Conservation (phyloP, 2,797 vertebrate genomes). For the Sebastes nivosus region DNA sequence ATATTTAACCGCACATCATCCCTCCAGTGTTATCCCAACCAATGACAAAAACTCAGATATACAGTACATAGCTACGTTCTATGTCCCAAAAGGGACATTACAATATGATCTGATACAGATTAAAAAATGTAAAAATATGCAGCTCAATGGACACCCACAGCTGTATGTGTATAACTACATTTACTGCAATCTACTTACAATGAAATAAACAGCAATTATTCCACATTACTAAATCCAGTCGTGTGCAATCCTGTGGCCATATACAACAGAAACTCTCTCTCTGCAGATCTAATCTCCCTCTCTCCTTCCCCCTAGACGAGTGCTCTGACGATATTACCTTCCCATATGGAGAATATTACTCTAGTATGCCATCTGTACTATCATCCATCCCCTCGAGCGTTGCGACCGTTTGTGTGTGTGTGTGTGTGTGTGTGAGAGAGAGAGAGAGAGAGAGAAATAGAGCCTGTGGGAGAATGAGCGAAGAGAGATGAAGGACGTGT, state of each 20-base stretch:
- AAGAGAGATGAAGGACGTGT: constrained; percentile 24
- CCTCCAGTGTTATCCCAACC: background rate
- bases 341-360: constrained; percentile 77
- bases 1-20: background rate
- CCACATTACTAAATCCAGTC: constrained; percentile 7
- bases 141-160: background rate
- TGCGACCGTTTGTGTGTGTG: constrained; percentile 41
- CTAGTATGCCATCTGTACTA: constrained; percentile 78
- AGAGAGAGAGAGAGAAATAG: background rate
- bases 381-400: constrained; percentile 69
- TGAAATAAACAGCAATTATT: constrained; percentile 3
- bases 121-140: background rate
- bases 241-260: constrained; percentile 11
- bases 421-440: constrained; percentile 25
- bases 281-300: constrained; percentile 56
- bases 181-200: background rate
- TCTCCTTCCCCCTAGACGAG: constrained; percentile 55
- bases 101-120: background rate
- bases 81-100: background rate
- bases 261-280: constrained; percentile 13
- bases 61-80: background rate
- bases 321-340: constrained; percentile 73
- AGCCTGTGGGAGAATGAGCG: constrained; percentile 61
- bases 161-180: background rate
- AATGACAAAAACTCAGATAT: background rate